phyloP scores from a whole-genome alignment of 1,140 invertebrate species.

The Tribolium castaneum region DNA sequence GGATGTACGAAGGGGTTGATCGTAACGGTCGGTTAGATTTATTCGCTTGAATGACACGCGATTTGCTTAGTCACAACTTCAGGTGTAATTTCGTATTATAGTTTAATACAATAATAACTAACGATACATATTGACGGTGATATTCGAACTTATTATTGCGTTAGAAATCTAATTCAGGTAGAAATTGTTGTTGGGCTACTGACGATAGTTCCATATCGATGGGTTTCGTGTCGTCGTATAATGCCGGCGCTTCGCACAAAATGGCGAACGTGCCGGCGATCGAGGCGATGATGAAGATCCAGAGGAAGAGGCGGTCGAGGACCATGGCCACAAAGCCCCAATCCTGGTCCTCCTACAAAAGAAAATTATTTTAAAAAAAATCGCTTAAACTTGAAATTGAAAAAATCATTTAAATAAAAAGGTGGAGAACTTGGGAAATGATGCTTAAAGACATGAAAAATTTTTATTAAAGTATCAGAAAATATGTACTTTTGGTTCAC shows the following conservation, averaged over 20 bases:
- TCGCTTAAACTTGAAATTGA: too few species aligned
- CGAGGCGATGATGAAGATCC: conserved; percentile 94
- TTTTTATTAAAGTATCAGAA: too few species aligned
- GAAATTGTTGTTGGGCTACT: conserved; percentile 82
- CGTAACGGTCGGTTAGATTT: conserved; percentile 27
- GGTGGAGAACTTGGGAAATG: too few species aligned
- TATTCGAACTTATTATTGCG: conserved; percentile 20
- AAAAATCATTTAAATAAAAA: too few species aligned
- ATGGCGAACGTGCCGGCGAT: conserved; percentile 90
- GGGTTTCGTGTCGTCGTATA: conserved; percentile 90
- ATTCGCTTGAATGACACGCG: conserved; percentile 11
- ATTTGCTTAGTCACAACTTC: not conserved
- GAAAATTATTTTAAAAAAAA: too few species aligned
- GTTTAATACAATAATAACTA: conserved; percentile 23
- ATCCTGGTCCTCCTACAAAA: conserved; percentile 92
- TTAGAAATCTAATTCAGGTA: conserved; percentile 67
- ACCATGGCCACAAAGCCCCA: conserved; percentile 99
- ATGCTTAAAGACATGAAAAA: too few species aligned
- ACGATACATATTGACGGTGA: conserved; percentile 7
- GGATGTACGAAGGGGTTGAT: conserved; percentile 16
- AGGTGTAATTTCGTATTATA: conserved; percentile 32
- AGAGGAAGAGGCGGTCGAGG: conserved; percentile 95
- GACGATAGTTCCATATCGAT: conserved; percentile 89
- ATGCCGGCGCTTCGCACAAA: conserved; percentile 87
- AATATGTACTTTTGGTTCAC: too few species aligned